Conservation (phyloP, 2,113 vertebrate genomes). For the Coptodon rendalli region DNA sequence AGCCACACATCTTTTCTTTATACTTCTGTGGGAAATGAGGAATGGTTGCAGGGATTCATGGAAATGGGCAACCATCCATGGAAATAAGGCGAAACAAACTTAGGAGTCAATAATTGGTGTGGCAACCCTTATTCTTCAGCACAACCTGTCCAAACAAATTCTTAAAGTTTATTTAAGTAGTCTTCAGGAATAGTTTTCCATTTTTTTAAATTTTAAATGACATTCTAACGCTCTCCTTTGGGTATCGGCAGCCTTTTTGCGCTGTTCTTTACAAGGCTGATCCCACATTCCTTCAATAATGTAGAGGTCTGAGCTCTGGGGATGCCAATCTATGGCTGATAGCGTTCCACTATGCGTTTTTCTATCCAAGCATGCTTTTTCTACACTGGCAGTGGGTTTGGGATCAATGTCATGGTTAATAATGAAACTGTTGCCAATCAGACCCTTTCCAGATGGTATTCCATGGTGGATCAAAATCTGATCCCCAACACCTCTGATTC, state of each 20-base stretch:
- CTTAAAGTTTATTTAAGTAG: not conserved
- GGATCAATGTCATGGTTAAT: not conserved
- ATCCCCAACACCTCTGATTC: not conserved
- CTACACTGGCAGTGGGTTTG: not conserved
- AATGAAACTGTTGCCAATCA: not conserved
- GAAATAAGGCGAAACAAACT: not conserved
- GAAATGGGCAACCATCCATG: not conserved
- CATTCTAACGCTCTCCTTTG: not conserved
- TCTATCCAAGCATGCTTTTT: not conserved
- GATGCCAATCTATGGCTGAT: not conserved
- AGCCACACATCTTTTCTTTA: not conserved
- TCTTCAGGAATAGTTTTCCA: not conserved
- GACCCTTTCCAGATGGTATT: not conserved
- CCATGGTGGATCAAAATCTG: not conserved
- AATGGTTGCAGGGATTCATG: not conserved
- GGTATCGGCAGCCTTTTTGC: fast-evolving
- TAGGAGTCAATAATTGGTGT: not conserved
- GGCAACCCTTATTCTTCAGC: not conserved
- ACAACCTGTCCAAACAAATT: not conserved
- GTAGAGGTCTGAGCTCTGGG: not conserved
- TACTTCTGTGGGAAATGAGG: not conserved
- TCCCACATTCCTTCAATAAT: not conserved
- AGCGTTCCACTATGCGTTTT: not conserved
- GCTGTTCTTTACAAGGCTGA: fast-evolving
- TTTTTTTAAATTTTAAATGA: not conserved